These are phyloP conservation scores for Ammodytes dubius DNA, from an alignment of 2,113 vertebrate species.

Conservation along the genomic window DNA sequence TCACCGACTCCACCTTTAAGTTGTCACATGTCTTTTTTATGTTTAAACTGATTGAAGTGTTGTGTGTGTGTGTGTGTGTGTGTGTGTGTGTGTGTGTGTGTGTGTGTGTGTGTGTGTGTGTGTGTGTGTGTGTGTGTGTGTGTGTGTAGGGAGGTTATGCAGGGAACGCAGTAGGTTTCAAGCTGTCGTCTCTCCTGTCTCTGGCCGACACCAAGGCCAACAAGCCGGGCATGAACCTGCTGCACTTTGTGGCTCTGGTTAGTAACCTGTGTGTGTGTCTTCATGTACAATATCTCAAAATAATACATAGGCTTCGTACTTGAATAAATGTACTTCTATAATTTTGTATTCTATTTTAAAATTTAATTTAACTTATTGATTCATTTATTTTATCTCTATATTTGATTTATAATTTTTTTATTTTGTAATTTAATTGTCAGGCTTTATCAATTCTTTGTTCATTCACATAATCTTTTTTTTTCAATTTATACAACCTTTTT, in stretches of 20 bases:
- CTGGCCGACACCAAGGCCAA: constrained; percentile 96
- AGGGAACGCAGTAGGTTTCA: constrained; percentile 96
- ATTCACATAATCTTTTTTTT: no score
- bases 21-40: neutral
- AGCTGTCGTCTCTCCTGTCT: constrained; percentile 94
- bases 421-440: no score
- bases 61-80: neutral
- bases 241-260: constrained; percentile 97
- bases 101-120: constrained; percentile 15
- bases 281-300: no score
- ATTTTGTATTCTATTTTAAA: no score
- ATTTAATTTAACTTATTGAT: no score
- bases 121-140: neutral
- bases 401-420: no score
- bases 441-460: no score
- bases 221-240: constrained; percentile 96
- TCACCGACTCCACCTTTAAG: neutral
- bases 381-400: no score
- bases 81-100: neutral
- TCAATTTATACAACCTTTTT: no score
- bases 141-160: constrained; percentile 91
- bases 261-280: constrained; percentile 38
- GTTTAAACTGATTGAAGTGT: neutral
- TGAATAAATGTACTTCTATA: no score
- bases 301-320: no score